Percentiles rank a stretch among this genome's conserved stretches.
These are phyloP conservation scores for Drosophila mimetica DNA, from an alignment of 2,888 invertebrate genomes.

Conservation along the genomic window DNA sequence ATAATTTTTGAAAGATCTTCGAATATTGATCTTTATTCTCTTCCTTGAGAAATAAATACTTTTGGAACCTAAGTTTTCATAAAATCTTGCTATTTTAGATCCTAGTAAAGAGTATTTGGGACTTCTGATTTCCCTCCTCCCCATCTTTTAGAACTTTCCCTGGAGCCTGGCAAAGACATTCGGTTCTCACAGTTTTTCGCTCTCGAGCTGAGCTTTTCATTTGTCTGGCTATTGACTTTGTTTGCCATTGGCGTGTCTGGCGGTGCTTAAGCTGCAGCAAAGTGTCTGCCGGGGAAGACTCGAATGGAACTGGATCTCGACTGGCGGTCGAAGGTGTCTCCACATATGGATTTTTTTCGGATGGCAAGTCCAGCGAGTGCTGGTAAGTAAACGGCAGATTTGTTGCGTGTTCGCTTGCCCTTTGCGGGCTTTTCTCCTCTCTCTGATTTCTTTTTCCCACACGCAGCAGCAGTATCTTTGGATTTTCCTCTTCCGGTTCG, in stretches of 20 bases:
- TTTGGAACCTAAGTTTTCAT: no score
- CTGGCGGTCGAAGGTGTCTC: conserved; percentile 48
- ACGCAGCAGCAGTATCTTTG: conserved; percentile 23
- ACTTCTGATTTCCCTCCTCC: neutral
- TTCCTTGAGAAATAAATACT: no score
- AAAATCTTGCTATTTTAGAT: no score
- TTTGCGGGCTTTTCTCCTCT: conserved; percentile 39
- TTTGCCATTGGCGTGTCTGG: conserved; percentile 74
- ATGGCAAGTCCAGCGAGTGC: conserved; percentile 26
- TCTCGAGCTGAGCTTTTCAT: conserved; percentile 63
- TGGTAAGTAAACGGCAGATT: conserved; percentile 61
- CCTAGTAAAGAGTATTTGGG: conserved; percentile 1
- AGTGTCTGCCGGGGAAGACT: conserved; percentile 32
- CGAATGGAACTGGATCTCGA: conserved; percentile 23
- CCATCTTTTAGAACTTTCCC: conserved; percentile 13
- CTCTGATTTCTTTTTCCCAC: conserved; percentile 66
- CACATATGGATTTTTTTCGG: conserved; percentile 29
- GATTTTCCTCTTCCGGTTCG: conserved; percentile 56
- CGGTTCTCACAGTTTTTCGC: conserved; percentile 21
- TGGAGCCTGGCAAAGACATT: conserved; percentile 8
- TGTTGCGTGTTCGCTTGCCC: conserved; percentile 63
- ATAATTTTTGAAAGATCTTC: no score
- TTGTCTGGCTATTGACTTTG: conserved; percentile 77
- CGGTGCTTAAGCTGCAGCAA: conserved; percentile 59
- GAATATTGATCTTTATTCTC: no score